Conservation (phyloP, 2,113 vertebrate genomes). For the Pogonocichla stellata region DNA sequence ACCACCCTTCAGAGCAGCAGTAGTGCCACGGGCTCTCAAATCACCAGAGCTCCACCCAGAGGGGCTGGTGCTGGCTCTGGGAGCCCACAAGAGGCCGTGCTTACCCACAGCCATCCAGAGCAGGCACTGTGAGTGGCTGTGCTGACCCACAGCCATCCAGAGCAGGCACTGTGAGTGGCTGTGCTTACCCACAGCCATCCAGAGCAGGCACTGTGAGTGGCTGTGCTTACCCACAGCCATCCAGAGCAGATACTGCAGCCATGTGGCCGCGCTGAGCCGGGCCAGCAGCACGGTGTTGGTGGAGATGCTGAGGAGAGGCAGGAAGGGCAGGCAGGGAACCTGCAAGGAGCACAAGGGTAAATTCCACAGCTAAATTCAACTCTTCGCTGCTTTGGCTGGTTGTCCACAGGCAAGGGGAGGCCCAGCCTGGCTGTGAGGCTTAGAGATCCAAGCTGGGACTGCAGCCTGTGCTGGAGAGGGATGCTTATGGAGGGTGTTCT, state of each 20-base stretch:
- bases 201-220: conserved; percentile 25
- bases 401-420: not conserved
- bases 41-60: not conserved
- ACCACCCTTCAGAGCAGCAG: accelerated
- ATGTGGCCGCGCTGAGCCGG: conserved; percentile 73
- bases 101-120: conserved; percentile 84
- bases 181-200: conserved; percentile 60
- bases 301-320: conserved; percentile 79
- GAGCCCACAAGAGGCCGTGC: accelerated
- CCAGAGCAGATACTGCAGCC: conserved; percentile 84
- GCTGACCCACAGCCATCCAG: conserved; percentile 79
- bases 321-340: conserved; percentile 83
- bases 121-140: accelerated
- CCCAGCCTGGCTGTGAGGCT: not conserved
- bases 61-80: not conserved
- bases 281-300: conserved; percentile 82
- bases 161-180: not conserved
- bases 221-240: conserved; percentile 72
- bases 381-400: not conserved
- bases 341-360: conserved; percentile 12
- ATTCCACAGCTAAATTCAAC: not conserved
- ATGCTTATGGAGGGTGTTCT: not conserved
- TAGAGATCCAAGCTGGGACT: not conserved
- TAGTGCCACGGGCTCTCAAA: accelerated
- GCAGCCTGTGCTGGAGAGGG: not conserved